Conservation (phyloP, 2,797 vertebrate species). For the Chelmon rostratus region DNA sequence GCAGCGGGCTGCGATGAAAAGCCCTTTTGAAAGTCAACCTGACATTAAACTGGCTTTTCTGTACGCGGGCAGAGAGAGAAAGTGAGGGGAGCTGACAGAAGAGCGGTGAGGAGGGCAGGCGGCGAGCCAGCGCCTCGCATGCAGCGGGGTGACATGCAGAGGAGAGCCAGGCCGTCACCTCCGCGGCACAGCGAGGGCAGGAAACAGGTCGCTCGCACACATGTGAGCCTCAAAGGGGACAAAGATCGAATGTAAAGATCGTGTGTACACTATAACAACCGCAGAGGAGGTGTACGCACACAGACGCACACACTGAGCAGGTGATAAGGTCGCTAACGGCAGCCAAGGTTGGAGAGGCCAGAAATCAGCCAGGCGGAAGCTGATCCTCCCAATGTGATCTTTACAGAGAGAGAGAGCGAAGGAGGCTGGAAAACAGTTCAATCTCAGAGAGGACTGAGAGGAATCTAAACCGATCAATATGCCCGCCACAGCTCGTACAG, state of each 20-base stretch:
- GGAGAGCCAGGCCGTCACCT: slow-evolving; percentile 43
- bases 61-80: slow-evolving; percentile 56
- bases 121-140: slow-evolving; percentile 47
- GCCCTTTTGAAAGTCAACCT: slow-evolving; percentile 67
- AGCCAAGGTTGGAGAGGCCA: slow-evolving; percentile 55
- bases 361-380: slow-evolving; percentile 55
- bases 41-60: slow-evolving; percentile 62
- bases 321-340: slow-evolving; percentile 60
- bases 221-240: slow-evolving; percentile 8
- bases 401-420: slow-evolving; percentile 45
- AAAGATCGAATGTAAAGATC: slow-evolving; percentile 35
- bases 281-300: slow-evolving; percentile 1
- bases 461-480: slow-evolving; percentile 62
- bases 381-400: slow-evolving; percentile 60
- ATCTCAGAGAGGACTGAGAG: slow-evolving; percentile 30
- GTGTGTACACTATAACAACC: slow-evolving; percentile 2
- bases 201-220: slow-evolving; percentile 44
- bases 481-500: slow-evolving; percentile 40
- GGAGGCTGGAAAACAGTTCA: slow-evolving; percentile 51
- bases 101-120: slow-evolving; percentile 55
- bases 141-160: slow-evolving; percentile 59
- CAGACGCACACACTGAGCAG: slow-evolving; percentile 18
- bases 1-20: slow-evolving; percentile 54
- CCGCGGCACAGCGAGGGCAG: slow-evolving; percentile 36
- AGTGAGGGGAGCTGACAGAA: slow-evolving; percentile 58